Evolutionary conservation across 1,140 invertebrate genomes (phyloP).

Genomic region (Calephelis nemesis): DNA sequence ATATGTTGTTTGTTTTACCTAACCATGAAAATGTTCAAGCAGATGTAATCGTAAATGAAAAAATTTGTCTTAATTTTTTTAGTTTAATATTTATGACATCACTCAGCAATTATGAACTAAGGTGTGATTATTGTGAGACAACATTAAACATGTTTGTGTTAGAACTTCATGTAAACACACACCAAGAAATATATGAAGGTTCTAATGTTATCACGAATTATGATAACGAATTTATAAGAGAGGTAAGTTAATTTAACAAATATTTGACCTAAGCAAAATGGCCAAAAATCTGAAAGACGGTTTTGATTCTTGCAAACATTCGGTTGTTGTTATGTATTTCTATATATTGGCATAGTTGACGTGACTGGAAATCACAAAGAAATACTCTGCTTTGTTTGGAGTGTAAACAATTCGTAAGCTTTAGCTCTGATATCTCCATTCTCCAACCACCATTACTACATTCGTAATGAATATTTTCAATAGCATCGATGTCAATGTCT

Average conservation of each 20-base stretch:
- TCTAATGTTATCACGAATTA: not conserved
- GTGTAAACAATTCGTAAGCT: too few relatives aligned
- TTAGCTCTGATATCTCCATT: too few relatives aligned
- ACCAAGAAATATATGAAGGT: not conserved
- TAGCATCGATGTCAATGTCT: too few relatives aligned
- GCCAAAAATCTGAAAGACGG: too few relatives aligned
- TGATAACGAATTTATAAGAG: conserved; percentile 10
- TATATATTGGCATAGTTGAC: too few relatives aligned
- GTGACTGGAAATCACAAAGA: too few relatives aligned
- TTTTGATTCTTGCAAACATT: too few relatives aligned
- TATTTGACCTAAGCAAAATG: too few relatives aligned
- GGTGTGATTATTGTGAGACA: not conserved
- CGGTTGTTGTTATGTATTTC: too few relatives aligned
- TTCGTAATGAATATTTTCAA: too few relatives aligned
- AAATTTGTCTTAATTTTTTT: not conserved
- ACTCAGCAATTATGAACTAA: not conserved
- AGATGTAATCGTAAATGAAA: not conserved
- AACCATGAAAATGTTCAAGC: not conserved
- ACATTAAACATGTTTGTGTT: not conserved
- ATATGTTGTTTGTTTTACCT: not conserved
- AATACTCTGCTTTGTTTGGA: too few relatives aligned
- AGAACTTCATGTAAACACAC: not conserved
- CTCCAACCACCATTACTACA: too few relatives aligned
- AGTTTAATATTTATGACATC: not conserved
- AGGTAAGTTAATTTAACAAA: not conserved